These are phyloP conservation scores for Slavum lentiscoides DNA, from an alignment of 2,888 invertebrate genomes.

Conservation along the genomic window DNA sequence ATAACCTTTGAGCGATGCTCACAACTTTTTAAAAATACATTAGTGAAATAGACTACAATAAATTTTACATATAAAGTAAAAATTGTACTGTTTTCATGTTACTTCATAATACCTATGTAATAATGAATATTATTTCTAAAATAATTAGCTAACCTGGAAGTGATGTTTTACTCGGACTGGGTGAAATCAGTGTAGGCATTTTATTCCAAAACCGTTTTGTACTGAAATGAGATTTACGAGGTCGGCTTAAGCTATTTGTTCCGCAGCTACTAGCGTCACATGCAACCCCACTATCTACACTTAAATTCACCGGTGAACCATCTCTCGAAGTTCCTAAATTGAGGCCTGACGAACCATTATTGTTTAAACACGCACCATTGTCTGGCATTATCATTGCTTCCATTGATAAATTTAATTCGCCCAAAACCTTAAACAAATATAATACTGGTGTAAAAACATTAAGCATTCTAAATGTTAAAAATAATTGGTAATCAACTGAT, in stretches of 20 bases:
- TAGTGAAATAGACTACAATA: too few relatives aligned
- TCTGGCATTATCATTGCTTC: constrained; percentile 90
- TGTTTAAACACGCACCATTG: constrained; percentile 59
- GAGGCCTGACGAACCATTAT: constrained; percentile 60
- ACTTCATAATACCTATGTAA: neutral
- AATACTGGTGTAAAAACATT: neutral
- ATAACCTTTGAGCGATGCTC: too few relatives aligned
- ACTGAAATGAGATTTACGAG: constrained; percentile 49
- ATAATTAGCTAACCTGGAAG: constrained; percentile 38
- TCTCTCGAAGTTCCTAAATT: constrained; percentile 64
- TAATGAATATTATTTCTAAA: constrained; percentile 8
- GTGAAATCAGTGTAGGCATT: constrained; percentile 56
- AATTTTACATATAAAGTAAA: too few relatives aligned
- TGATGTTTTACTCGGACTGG: constrained; percentile 49
- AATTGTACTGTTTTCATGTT: neutral
- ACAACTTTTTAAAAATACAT: too few relatives aligned
- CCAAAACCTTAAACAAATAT: constrained; percentile 65
- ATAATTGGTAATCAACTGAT: neutral
- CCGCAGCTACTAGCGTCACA: constrained; percentile 56
- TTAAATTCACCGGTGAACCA: constrained; percentile 64
- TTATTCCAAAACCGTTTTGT: constrained; percentile 57
- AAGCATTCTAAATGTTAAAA: neutral
- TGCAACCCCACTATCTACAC: constrained; percentile 57
- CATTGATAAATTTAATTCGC: constrained; percentile 82
- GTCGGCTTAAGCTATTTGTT: constrained; percentile 57